Evolutionary conservation across 2,797 vertebrate genomes (phyloP).

Genomic region (Syndactyla subalaris): DNA sequence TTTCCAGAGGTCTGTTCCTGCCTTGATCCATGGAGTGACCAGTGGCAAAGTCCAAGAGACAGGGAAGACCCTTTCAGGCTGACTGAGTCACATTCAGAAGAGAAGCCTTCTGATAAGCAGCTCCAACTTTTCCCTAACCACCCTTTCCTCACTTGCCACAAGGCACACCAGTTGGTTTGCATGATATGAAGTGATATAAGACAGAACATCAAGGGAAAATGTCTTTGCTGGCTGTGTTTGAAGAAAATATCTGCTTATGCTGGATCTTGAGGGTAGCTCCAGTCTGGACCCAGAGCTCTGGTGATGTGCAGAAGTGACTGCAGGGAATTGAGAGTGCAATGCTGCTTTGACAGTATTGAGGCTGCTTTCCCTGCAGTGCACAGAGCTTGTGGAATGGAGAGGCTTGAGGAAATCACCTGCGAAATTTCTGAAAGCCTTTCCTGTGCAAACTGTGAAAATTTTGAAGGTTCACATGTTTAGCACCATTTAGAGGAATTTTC

Average conservation of each 20-base stretch:
- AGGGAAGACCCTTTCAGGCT: neutral
- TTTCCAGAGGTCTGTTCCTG: neutral
- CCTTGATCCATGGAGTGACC: neutral
- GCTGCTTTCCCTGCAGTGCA: neutral
- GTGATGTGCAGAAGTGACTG: neutral
- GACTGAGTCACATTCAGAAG: neutral
- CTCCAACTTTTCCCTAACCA: neutral
- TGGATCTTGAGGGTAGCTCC: neutral
- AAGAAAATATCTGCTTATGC: neutral
- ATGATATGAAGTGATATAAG: neutral
- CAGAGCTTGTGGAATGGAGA: neutral
- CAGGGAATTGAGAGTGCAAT: neutral
- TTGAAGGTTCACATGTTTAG: neutral
- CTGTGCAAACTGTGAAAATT: neutral
- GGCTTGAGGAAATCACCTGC: neutral
- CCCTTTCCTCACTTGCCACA: neutral
- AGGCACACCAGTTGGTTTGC: neutral
- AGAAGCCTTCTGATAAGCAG: neutral
- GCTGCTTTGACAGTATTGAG: neutral
- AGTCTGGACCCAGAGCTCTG: neutral
- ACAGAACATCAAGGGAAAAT: neutral
- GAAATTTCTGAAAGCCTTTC: neutral
- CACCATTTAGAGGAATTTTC: neutral
- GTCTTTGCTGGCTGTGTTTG: neutral
- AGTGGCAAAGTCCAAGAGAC: neutral